Evolutionary conservation across 2,113 vertebrate species (phyloP).

Genomic region (Eubucco bourcierii): DNA sequence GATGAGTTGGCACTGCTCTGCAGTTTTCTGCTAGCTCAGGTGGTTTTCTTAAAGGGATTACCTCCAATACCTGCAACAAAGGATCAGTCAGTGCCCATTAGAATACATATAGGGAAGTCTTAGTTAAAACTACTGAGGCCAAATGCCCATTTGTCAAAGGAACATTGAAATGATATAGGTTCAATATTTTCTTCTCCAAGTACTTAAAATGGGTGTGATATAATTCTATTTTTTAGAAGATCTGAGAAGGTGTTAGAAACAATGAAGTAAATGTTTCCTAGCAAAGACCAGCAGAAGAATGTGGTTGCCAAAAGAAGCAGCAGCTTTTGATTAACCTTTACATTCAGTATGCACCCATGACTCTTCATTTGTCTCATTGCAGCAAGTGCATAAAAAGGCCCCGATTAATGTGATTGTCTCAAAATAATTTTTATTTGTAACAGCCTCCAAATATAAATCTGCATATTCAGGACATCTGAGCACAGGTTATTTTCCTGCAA

Average conservation of each 20-base stretch:
- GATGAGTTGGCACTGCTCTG: neutral
- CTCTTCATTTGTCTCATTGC: neutral
- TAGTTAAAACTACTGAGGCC: neutral
- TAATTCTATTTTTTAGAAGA: neutral
- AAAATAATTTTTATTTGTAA: constrained; percentile 13
- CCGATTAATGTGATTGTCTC: constrained; percentile 1
- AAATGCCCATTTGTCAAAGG: neutral
- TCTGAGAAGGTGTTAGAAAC: neutral
- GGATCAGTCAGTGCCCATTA: neutral
- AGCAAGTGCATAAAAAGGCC: neutral
- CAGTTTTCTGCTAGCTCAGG: neutral
- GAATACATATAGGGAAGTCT: neutral
- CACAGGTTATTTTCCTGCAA: neutral
- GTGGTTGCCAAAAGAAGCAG: constrained; percentile 4
- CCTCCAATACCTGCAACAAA: neutral
- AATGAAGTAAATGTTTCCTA: neutral
- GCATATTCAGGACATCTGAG: neutral
- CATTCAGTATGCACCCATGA: neutral
- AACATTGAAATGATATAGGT: neutral
- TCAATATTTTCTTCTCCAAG: neutral
- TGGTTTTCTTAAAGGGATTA: constrained; percentile 14
- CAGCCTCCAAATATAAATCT: constrained; percentile 27
- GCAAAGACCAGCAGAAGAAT: neutral
- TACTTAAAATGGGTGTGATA: neutral
- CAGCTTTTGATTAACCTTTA: constrained; percentile 34